These are phyloP conservation scores for Spicauda simplicius DNA, from an alignment of 2,888 invertebrate genomes.

Conservation along the genomic window DNA sequence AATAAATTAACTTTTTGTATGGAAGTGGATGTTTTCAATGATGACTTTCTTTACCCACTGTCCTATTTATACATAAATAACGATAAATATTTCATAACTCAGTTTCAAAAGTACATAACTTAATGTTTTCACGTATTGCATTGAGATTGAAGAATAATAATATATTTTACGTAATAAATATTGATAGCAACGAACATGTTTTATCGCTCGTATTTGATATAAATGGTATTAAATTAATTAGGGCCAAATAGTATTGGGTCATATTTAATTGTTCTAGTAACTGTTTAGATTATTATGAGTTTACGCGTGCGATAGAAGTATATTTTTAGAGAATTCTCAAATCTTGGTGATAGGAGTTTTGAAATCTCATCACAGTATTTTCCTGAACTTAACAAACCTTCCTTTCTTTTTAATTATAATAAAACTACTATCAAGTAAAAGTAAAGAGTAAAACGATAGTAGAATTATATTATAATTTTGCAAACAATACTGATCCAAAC, in stretches of 20 bases:
- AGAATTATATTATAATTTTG: no score
- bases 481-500: no score
- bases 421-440: no score
- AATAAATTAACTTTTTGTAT: background rate
- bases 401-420: no score
- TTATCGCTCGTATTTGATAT: conserved; percentile 28
- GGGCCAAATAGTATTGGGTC: conserved; percentile 26
- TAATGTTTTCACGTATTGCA: conserved; percentile 27
- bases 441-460: no score
- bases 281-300: background rate
- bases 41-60: conserved; percentile 38
- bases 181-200: conserved; percentile 20
- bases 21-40: conserved; percentile 16
- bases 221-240: conserved; percentile 26
- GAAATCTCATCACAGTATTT: no score
- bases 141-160: conserved; percentile 8
- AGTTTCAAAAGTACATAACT: conserved; percentile 13
- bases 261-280: conserved; percentile 1
- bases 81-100: conserved; percentile 22
- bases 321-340: background rate
- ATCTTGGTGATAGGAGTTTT: no score
- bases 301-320: background rate
- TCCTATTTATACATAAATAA: conserved; percentile 44
- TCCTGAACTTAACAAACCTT: no score
- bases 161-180: conserved; percentile 23